Evolutionary conservation across 2,113 vertebrate genomes (phyloP).

Genomic region (Channa argus): DNA sequence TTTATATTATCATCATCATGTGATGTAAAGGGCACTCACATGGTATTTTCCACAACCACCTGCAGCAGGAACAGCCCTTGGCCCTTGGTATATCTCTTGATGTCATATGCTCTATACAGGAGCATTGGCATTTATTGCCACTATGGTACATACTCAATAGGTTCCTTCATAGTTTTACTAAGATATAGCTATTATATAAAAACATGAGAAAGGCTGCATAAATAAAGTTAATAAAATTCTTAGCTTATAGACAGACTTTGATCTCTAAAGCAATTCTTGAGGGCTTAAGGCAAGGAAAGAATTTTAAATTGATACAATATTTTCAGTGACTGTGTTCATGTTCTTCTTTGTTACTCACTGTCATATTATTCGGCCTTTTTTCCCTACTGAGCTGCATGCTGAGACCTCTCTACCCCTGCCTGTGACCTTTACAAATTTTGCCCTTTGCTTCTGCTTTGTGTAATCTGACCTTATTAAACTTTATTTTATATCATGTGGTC

Average conservation of each 20-base stretch:
- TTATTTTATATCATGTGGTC: slow-evolving; percentile 78
- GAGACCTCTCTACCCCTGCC: slow-evolving; percentile 66
- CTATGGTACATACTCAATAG: no score
- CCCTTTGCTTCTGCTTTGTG: slow-evolving; percentile 70
- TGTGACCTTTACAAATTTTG: slow-evolving; percentile 73
- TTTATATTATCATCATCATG: not conserved
- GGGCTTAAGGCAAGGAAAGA: slow-evolving; percentile 28
- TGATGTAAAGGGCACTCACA: not conserved
- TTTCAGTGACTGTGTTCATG: slow-evolving; percentile 60
- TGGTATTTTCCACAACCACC: not conserved
- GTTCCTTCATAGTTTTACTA: no score
- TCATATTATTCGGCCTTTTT: slow-evolving; percentile 64
- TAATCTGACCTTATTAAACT: slow-evolving; percentile 80
- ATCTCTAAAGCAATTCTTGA: not conserved
- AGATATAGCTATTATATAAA: no score
- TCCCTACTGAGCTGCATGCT: slow-evolving; percentile 58
- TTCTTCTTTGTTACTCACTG: slow-evolving; percentile 57
- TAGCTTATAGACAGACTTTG: not conserved
- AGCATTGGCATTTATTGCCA: no score
- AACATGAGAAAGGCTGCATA: no score
- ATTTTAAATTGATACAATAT: slow-evolving; percentile 52
- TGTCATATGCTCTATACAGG: not conserved
- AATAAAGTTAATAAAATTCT: not conserved
- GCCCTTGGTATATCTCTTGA: not conserved
- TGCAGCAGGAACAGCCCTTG: not conserved